phyloP scores from a whole-genome alignment of 2,113 vertebrate genomes.

The Psilopogon haemacephalus region DNA sequence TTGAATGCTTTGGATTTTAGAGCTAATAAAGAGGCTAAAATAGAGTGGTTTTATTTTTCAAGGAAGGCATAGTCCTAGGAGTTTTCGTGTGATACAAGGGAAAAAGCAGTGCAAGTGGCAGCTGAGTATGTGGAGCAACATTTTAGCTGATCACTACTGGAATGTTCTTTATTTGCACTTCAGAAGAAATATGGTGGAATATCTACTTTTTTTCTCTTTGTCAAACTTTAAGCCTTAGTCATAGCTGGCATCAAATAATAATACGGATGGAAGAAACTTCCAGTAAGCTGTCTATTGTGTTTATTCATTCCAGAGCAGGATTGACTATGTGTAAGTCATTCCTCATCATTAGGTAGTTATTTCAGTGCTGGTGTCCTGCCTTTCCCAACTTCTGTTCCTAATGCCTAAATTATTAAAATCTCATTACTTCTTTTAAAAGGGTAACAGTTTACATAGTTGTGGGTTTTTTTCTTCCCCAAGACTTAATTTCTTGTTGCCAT shows the following conservation, averaged over 20 bases:
- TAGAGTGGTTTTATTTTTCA: background rate
- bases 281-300: background rate
- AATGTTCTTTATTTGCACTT: background rate
- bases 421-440: background rate
- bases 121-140: background rate
- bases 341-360: background rate
- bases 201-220: background rate
- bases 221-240: background rate
- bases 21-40: background rate
- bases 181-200: background rate
- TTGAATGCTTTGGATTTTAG: background rate
- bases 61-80: background rate
- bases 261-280: background rate
- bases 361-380: background rate
- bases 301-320: background rate
- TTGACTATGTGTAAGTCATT: background rate
- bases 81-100: background rate
- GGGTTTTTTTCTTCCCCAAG: background rate
- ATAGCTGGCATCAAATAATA: conserved; percentile 13
- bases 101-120: background rate
- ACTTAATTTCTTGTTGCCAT: background rate
- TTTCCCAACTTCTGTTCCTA: background rate
- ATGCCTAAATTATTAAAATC: background rate
- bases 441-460: background rate
- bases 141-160: background rate